Evolutionary conservation across 64 coral and sea anemone genomes (phyloP).

Genomic region (Montipora efflorescens): DNA sequence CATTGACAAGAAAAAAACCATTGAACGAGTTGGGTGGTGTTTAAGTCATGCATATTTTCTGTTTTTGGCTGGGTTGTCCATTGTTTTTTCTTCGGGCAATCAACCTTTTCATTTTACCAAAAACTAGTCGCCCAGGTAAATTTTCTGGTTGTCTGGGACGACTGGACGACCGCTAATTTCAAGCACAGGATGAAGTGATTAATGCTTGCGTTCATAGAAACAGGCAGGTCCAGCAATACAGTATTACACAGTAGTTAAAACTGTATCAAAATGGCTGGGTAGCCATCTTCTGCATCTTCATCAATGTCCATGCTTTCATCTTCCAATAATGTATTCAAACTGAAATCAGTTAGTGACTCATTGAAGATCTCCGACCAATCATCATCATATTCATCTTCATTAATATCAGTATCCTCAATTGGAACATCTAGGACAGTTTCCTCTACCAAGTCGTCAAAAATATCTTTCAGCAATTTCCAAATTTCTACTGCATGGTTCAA

Average conservation of each 20-base stretch:
- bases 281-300: background rate
- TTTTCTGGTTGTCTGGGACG: too few relatives aligned
- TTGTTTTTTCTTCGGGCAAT: too few relatives aligned
- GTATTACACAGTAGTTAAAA: background rate
- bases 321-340: background rate
- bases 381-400: constrained; percentile 3
- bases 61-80: too few relatives aligned
- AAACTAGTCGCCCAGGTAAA: too few relatives aligned
- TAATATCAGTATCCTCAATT: background rate
- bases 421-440: background rate
- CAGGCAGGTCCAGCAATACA: too few relatives aligned
- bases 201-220: too few relatives aligned
- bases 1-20: too few relatives aligned
- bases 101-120: too few relatives aligned
- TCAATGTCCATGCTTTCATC: constrained; percentile 1
- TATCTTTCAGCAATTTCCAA: background rate
- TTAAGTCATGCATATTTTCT: too few relatives aligned
- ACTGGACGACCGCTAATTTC: too few relatives aligned
- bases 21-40: too few relatives aligned
- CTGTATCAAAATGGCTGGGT: background rate
- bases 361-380: background rate
- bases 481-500: background rate
- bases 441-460: background rate
- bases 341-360: background rate
- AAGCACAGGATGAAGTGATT: too few relatives aligned